Base-by-base conservation (phyloP, 2,113 vertebrate genomes). In the Cebus imitator region DNA sequence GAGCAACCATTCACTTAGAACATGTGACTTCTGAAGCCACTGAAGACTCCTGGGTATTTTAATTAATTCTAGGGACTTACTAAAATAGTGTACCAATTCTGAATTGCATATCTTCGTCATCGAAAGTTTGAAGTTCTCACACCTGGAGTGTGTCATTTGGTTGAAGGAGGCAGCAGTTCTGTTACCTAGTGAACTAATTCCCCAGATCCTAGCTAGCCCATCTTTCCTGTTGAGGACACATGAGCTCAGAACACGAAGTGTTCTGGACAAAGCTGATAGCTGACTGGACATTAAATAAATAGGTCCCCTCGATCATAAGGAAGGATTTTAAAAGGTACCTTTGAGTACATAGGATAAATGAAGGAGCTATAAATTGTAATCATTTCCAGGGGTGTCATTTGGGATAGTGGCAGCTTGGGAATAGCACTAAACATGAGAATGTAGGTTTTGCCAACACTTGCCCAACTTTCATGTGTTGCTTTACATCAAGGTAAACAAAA, bases 381-480 rank as follows among this genome's bases (percentile, higher is more conserved):
- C 17, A 11, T 72, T 93, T 95, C 48, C 61, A 88, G n/a, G 70
- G 27, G 32, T 94, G 68, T 94, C 43, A 50, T 91, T 91, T 92
- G 55, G 89, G 37, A 80, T 57, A 79, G 78, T 96, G 92, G 93
- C 89, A 97, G 79, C 83, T 91, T 96, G 68, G 37, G 21, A 92
- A 55, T 78, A 84, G n/a, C 61, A 92, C 50, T 66, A 66, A 95
- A 81, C 13, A 32, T 37, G 64, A 97, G 61, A 91, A 73, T 64
- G 23, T 20, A 70, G 48, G 18, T 88, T 95, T 97, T 78, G 45
- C 64, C 82, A 89, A 87, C 18, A 81, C 16, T 85, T 96, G 8
- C 40, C 43, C 35, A 61, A 43, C 43, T 93, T 76, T 95, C 45
- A 89, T n/a, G 86, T 68, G 58, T n/a, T 82, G 25, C 35, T 88